Evolutionary conservation across 1,140 invertebrate species (phyloP), one percentile per base, ranked within the genome.

Genomic region (Sycophaga agraensis): DNA sequence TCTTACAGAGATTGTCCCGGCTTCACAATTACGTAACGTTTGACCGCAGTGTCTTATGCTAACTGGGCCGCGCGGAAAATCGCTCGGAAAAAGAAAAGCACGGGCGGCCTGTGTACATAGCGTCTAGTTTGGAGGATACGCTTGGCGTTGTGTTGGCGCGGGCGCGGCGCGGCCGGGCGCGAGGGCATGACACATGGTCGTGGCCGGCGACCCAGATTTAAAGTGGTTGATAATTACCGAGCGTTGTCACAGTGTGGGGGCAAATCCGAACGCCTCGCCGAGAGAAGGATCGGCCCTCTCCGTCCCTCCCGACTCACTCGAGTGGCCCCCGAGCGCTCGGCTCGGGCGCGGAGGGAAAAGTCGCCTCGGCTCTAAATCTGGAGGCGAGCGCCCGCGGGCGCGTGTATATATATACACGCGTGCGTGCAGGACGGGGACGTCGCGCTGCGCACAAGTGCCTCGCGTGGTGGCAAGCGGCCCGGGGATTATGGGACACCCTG

Each of bases 221-320:
- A 70, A 71, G 65, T 72, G 69, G 59, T 59, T 63, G 66, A 71
- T 74, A 73, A 73, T 74, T 73, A 65, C 66, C 43, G 21, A 57
- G 35, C 45, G 56, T 63, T 66, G 68, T 71, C 70, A 64, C n/a
- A n/a, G n/a, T n/a, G n/a, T n/a, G 57, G 56, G 31, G 48, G 65
- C 63, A 67, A 70, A 71, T 69, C 64, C 53, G 57, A 67, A 54
- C 55, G 54, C 63, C 49, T 39, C 49, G 39, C 42, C 48, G 42
- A 43, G 48, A 45, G 50, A 53, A 63, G 51, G 50, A 68, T 66
- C 63, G 55, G 28, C 37, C 57, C 43, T 42, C 53, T 24, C 37
- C 3, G 24, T 19, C 7, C 26, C 28, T 5, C 11, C 28, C 28
- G 28, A 4, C 11, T 31, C 28, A n/a, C n/a, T 67, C 43, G 65